Evolutionary conservation across 2,888 invertebrate species (phyloP).

Genomic region (Drosophila tripunctata): DNA sequence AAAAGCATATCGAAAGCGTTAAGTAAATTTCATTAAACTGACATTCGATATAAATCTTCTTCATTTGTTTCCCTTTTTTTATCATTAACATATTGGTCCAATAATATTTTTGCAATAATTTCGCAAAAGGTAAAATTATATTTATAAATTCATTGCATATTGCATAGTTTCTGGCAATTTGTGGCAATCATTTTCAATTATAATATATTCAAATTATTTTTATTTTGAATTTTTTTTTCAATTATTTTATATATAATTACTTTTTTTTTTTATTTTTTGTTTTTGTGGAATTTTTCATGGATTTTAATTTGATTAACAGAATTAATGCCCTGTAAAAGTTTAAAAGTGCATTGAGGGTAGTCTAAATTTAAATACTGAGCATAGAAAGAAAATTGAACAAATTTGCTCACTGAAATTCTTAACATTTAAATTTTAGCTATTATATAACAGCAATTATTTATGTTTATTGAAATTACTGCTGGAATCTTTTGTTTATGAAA

Average conservation of each 20-base stretch:
- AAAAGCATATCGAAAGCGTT: background rate
- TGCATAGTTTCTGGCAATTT: constrained; percentile 2
- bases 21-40: constrained; percentile 6
- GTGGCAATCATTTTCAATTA: constrained; percentile 15
- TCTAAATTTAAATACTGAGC: no score
- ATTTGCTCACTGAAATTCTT: no score
- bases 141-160: background rate
- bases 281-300: background rate
- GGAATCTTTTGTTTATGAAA: no score
- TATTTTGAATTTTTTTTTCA: background rate
- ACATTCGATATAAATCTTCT: background rate
- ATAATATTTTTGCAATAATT: constrained; percentile 3
- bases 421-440: no score
- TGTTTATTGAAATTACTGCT: no score
- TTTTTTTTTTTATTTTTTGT: background rate
- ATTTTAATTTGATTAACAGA: background rate
- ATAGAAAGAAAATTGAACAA: no score
- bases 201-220: background rate
- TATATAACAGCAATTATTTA: no score
- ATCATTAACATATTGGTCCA: constrained; percentile 6
- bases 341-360: no score
- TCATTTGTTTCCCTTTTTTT: background rate
- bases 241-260: constrained; percentile 5
- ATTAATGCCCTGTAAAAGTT: background rate
- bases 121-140: background rate